Evolutionary conservation across 2,797 vertebrate species (phyloP), one percentile per base, ranked within the genome.

Genomic region (Sardinella longiceps): DNA sequence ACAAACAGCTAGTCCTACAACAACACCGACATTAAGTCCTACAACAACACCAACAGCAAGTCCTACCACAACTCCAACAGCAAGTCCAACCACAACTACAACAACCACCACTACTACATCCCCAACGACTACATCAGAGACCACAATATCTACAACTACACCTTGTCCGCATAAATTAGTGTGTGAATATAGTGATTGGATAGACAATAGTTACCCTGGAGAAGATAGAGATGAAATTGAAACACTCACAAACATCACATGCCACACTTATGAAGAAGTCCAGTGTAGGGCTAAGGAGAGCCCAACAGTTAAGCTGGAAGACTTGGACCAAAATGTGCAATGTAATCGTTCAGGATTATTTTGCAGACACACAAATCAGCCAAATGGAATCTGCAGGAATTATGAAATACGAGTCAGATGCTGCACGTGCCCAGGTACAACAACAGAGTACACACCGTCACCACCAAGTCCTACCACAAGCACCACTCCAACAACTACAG

Each of bases 171-270:
- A 39, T 10, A 0, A 11, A 1, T 0, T 37, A 37, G 30, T 70
- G 2, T 97, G 96, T 84, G 0, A 63, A 0, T 97, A 96, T 96
- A 94, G 96, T 1, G 0, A 63, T 0, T 97, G 97, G 97, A 91
- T 91, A 7, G 94, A 95, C 0, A 85, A 90, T 1, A 84, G 89
- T 81, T 88, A 83, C 18, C 96, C 0, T 37, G 94, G 90, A 1
- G 58, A 51, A 0, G 15, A 94, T 0, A 94, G 93, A 0, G 96
- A 95, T 9, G 97, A 97, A 80, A 92, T 88, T 87, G 96, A 98
- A 88, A 93, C 93, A 88, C 93, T 4, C 91, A 94, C 60, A 66
- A 92, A 20, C 66, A 90, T 53, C 18, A 5, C 90, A 4, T 98
- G 96, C 85, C 84, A 5, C 1, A 48, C 50, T 1, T 93, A 95